A percentile compares a stretch with the other conserved stretches of the same genome.
phyloP scores from a whole-genome alignment of 64 coral and sea anemone species.

The Porites australiensis region DNA sequence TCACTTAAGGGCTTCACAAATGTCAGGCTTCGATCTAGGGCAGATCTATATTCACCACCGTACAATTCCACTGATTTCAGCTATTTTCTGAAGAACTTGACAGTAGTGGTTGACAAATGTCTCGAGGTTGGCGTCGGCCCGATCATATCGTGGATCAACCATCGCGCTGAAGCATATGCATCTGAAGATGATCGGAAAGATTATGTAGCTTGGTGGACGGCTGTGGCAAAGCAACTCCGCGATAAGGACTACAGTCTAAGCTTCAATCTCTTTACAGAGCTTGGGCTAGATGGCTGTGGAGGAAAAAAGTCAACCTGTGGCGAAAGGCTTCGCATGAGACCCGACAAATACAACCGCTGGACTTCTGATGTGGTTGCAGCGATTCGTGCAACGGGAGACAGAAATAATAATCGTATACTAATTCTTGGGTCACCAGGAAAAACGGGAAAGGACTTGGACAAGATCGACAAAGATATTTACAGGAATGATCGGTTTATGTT shows the following conservation, averaged over 20 bases:
- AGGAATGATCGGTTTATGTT: constrained; percentile 58
- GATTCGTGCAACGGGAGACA: constrained; percentile 74
- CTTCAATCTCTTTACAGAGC: constrained; percentile 74
- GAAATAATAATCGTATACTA: constrained; percentile 63
- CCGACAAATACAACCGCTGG: constrained; percentile 85
- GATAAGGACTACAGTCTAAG: constrained; percentile 64
- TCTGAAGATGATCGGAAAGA: background rate
- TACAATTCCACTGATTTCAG: constrained; percentile 20
- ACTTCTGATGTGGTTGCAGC: constrained; percentile 60
- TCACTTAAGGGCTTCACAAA: background rate
- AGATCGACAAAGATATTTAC: constrained; percentile 47
- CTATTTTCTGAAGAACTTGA: constrained; percentile 26
- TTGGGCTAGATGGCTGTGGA: constrained; percentile 63
- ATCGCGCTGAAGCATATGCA: constrained; percentile 37
- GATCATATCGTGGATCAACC: constrained; percentile 60
- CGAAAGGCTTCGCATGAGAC: constrained; percentile 65
- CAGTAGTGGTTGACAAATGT: constrained; percentile 49
- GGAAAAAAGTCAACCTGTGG: constrained; percentile 11
- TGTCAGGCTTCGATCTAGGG: constrained; percentile 33
- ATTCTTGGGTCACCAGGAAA: constrained; percentile 83
- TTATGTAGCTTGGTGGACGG: constrained; percentile 70
- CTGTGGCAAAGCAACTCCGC: constrained; percentile 62
- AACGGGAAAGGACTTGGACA: constrained; percentile 12
- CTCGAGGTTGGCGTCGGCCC: background rate
- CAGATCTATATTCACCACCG: constrained; percentile 5